Evolutionary conservation across 2,888 invertebrate species (phyloP).

Genomic region (Malacosoma neustria): DNA sequence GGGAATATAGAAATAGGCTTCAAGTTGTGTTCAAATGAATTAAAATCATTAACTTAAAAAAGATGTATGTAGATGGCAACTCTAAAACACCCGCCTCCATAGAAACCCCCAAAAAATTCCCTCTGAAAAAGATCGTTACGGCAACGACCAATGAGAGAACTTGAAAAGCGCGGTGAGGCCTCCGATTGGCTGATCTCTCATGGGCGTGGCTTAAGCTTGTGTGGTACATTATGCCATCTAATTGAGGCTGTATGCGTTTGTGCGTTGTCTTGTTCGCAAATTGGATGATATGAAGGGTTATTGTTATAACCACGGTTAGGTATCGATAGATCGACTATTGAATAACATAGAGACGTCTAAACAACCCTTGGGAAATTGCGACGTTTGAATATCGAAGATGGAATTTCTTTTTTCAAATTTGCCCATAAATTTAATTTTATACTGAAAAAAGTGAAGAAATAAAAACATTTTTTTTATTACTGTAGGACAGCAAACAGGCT

Average conservation of each 20-base stretch:
- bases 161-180: constrained; percentile 39
- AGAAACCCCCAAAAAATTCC: constrained; percentile 42
- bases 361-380: no score
- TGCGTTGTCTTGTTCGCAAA: constrained; percentile 18
- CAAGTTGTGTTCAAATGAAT: no score
- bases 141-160: constrained; percentile 41
- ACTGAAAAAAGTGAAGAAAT: no score
- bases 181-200: constrained; percentile 41
- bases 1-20: no score
- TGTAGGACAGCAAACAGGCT: no score
- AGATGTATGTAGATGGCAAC: no score
- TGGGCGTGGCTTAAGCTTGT: constrained; percentile 45
- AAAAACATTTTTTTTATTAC: no score
- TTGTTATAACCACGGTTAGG: background rate
- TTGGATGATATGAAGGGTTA: constrained; percentile 14
- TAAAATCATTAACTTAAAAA: no score
- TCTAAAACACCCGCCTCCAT: constrained; percentile 42
- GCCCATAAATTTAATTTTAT: no score
- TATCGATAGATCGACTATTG: constrained; percentile 1
- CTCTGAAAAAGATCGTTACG: constrained; percentile 62
- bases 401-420: background rate
- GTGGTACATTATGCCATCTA: constrained; percentile 42
- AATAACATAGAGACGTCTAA: background rate
- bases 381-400: background rate
- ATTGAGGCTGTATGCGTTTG: constrained; percentile 35